Base-by-base conservation (phyloP, 2,797 vertebrate genomes). In the Onychomys torridus region DNA sequence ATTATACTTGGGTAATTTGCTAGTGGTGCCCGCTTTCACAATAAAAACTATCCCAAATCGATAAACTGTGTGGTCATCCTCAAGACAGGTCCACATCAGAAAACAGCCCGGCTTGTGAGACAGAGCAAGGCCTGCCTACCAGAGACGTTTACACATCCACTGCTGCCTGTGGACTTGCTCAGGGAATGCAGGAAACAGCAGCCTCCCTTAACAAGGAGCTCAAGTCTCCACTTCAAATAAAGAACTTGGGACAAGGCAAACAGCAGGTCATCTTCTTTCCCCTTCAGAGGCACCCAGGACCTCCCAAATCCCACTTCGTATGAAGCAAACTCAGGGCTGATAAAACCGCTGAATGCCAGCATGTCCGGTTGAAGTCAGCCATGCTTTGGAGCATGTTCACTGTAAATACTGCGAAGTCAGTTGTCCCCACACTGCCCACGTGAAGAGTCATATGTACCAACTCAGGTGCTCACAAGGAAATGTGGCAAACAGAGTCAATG, bases 231-330 rank as follows among this genome's bases (percentile, higher is more conserved):
- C 59, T 95, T 96, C 52, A 94, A 77, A 95, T 69, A 32, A 0
- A 94, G 46, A 91, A 89, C 67, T 83, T 27, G 8, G 77, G 52
- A 57, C 67, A 97, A 95, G 93, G 61, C 77, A 92, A 95, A 91
- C 23, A 85, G 76, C 57, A 76, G 14, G 37, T 4, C 59, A 11
- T 52, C 81, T 69, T 83, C 82, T 81, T 86, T 90, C 78, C 75
- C 49, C 12, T 84, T 87, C 83, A 83, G 81, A 90, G 37, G 43
- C 93, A 25, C 17, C 63, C n/a, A 57, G 77, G 84, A 69, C 43
- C 27, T 63, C 43, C 23, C 78, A 93, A 65, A 95, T 46, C 40
- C 84, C 55, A 82, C 17, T 32, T 59, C 73, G 10, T 37, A 49
- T 57, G 67, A 97, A n/a, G 46, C 29, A 37, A 14, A 67, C n/a